Percentiles rank a stretch among this genome's conserved stretches.
Conservation (phyloP, 2,113 vertebrate species). For the Psettodes erumei region DNA sequence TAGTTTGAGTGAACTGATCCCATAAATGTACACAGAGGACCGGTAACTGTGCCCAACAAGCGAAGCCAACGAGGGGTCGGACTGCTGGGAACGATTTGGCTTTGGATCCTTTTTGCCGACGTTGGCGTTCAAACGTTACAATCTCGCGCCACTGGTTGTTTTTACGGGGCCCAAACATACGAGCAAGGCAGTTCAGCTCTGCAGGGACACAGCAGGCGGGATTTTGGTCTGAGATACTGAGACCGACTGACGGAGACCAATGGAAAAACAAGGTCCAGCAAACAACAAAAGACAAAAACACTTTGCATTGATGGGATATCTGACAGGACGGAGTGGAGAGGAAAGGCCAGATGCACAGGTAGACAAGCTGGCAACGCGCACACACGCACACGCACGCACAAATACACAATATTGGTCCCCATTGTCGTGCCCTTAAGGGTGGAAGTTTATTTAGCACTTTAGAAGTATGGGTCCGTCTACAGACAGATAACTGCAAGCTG, state of each 20-base stretch:
- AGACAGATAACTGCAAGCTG: slow-evolving; percentile 66
- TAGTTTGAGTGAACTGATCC: not conserved
- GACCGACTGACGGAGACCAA: not conserved
- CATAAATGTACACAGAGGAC: not conserved
- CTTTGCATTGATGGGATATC: slow-evolving; percentile 9
- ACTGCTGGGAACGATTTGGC: not conserved
- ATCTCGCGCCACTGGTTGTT: not conserved
- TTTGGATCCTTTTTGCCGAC: not conserved
- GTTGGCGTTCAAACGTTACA: not conserved
- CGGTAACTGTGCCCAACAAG: not conserved
- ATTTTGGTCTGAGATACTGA: slow-evolving; percentile 10
- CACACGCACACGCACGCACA: slow-evolving; percentile 16
- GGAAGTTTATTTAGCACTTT: slow-evolving; percentile 64
- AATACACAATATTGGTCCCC: slow-evolving; percentile 49
- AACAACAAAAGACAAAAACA: not conserved
- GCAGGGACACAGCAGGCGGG: slow-evolving; percentile 23
- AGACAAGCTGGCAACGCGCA: slow-evolving; percentile 8
- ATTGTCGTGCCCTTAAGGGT: slow-evolving; percentile 57
- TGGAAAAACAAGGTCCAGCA: not conserved
- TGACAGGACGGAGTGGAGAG: slow-evolving; percentile 28
- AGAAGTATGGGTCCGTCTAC: slow-evolving; percentile 56
- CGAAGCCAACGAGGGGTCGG: not conserved
- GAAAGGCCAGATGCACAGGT: slow-evolving; percentile 36
- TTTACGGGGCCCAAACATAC: too few relatives aligned
- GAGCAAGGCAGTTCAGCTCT: too few relatives aligned